These are phyloP conservation scores for Muscicapa comitata DNA, from an alignment of 2,797 vertebrate genomes.

Conservation along the genomic window DNA sequence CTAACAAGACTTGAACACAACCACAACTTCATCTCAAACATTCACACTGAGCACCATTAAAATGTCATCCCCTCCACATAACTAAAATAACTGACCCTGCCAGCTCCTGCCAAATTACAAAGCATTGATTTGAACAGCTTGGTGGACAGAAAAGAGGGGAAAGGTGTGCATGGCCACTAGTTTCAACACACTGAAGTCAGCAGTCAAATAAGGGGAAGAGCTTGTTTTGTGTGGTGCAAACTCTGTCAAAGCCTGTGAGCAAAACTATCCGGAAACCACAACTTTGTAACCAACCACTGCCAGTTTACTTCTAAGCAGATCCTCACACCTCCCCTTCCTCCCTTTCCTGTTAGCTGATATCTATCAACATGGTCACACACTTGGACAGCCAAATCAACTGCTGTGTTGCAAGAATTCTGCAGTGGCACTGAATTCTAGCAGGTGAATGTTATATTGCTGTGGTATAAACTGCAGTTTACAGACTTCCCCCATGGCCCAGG, in stretches of 20 bases:
- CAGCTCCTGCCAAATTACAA: neutral
- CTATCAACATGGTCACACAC: neutral
- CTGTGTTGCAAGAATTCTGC: neutral
- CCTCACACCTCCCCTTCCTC: neutral
- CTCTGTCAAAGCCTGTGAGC: neutral
- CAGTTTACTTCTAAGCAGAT: neutral
- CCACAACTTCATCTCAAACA: neutral
- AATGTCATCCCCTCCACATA: neutral
- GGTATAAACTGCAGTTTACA: neutral
- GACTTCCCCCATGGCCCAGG: neutral
- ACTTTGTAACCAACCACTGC: neutral
- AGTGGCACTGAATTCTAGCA: neutral
- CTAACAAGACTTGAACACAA: neutral
- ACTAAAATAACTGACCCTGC: neutral
- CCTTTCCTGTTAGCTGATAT: neutral
- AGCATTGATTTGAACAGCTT: neutral
- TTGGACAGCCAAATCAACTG: neutral
- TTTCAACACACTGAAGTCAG: neutral
- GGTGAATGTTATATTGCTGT: neutral
- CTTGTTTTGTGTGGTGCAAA: neutral
- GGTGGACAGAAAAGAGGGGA: neutral
- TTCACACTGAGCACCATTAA: neutral
- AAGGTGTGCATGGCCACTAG: neutral
- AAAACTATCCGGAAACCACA: constrained; percentile 30
- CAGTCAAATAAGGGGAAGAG: neutral